Evolutionary conservation across 64 coral and sea anemone genomes (phyloP).

Genomic region (Montipora capricornis): DNA sequence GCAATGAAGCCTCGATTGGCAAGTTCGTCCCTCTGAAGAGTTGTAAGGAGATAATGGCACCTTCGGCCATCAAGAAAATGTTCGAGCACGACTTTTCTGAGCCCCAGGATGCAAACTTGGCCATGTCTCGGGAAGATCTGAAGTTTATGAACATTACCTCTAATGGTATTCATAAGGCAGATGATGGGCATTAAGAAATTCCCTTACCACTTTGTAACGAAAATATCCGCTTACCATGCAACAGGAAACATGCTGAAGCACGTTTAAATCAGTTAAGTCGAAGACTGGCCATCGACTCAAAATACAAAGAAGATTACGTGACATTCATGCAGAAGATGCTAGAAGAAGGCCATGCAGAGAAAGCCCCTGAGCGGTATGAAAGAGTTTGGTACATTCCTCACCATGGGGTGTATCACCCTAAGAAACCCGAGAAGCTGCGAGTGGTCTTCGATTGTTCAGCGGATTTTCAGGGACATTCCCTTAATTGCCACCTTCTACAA

Average conservation of each 20-base stretch:
- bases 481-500: conserved; percentile 41
- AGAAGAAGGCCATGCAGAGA: conserved; percentile 25
- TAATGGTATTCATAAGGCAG: no score
- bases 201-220: conserved; percentile 32
- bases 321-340: conserved; percentile 41
- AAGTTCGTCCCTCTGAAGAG: not conserved
- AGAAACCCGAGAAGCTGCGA: conserved; percentile 21
- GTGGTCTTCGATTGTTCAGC: conserved; percentile 57
- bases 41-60: conserved; percentile 30
- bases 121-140: no score
- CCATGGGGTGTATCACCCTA: conserved; percentile 56
- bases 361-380: not conserved
- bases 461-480: conserved; percentile 28
- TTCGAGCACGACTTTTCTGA: conserved; percentile 63
- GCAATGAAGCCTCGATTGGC: not conserved
- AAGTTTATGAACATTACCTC: no score
- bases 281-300: conserved; percentile 26
- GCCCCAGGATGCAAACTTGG: not conserved
- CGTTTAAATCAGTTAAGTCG: conserved; percentile 33
- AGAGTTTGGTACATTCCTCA: conserved; percentile 52
- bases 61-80: conserved; percentile 17
- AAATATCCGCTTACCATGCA: not conserved
- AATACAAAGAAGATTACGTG: conserved; percentile 57
- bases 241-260: conserved; percentile 29
- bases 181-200: not conserved